phyloP scores from a whole-genome alignment of 2,888 invertebrate genomes.

The Agonum fuliginosum region DNA sequence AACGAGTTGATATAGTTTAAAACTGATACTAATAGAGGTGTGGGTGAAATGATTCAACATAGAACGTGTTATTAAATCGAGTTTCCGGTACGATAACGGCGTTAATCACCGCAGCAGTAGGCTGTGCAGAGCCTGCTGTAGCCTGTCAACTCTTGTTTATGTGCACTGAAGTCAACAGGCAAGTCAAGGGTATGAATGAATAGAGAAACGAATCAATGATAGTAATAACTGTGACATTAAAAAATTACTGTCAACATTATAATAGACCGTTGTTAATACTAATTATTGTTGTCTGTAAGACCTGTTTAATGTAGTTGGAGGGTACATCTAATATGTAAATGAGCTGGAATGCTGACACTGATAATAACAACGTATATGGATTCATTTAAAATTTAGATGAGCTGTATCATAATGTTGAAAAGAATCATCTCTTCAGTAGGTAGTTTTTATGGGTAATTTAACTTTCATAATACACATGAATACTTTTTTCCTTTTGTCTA shows the following conservation, averaged over 20 bases:
- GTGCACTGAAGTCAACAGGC: neutral
- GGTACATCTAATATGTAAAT: neutral
- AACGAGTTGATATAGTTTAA: neutral
- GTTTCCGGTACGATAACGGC: conserved; percentile 20
- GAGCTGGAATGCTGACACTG: too few relatives aligned
- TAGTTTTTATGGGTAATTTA: too few relatives aligned
- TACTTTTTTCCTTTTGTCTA: too few relatives aligned
- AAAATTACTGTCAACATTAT: conserved; percentile 4
- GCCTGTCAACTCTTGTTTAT: conserved; percentile 16
- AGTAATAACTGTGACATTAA: conserved; percentile 4
- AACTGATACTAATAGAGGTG: conserved; percentile 12
- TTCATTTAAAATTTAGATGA: neutral
- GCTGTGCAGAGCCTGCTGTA: neutral
- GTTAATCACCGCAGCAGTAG: conserved; percentile 16
- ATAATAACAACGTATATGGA: neutral
- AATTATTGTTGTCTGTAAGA: neutral
- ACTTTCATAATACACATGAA: too few relatives aligned
- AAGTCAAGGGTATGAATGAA: conserved; percentile 31
- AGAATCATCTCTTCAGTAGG: too few relatives aligned
- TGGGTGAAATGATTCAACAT: conserved; percentile 32
- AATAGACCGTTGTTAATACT: neutral
- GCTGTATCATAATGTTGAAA: too few relatives aligned
- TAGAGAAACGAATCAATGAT: conserved; percentile 26
- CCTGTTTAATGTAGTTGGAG: neutral
- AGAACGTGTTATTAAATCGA: conserved; percentile 22